phyloP scores from a whole-genome alignment of 2,888 invertebrate species.

The Druceiella hillmani region DNA sequence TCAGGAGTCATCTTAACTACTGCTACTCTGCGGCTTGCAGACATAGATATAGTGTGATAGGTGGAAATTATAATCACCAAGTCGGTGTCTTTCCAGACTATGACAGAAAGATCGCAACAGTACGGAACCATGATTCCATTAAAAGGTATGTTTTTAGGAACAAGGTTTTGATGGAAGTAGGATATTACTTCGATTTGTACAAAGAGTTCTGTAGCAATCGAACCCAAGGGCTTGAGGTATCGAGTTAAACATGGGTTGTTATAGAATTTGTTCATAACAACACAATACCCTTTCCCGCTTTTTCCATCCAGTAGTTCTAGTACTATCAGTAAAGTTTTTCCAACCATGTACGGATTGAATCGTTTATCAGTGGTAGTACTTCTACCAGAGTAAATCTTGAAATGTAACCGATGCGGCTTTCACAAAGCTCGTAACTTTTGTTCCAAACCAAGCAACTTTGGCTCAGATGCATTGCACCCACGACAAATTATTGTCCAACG shows the following conservation, averaged over 20 bases:
- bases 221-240: constrained; percentile 21
- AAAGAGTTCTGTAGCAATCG: constrained; percentile 24
- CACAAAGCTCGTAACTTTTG: constrained; percentile 24
- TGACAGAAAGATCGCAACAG: constrained; percentile 15
- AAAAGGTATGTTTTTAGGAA: constrained; percentile 11
- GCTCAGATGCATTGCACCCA: constrained; percentile 20
- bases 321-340: constrained; percentile 16
- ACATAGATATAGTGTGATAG: not conserved
- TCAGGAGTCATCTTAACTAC: constrained; percentile 14
- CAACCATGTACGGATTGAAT: constrained; percentile 14
- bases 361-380: too few species aligned
- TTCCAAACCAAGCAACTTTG: too few species aligned
- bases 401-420: constrained; percentile 21
- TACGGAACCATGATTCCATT: constrained; percentile 11
- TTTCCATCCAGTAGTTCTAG: constrained; percentile 6
- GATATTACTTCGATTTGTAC: constrained; percentile 20
- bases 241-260: constrained; percentile 21
- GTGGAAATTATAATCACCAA: constrained; percentile 21
- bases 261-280: constrained; percentile 21
- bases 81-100: constrained; percentile 22
- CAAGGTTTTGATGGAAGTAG: constrained; percentile 11
- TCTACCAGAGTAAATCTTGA: constrained; percentile 17
- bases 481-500: constrained; percentile 21
- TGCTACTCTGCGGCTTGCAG: constrained; percentile 10
- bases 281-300: constrained; percentile 9